Evolutionary conservation across 2,888 invertebrate species (phyloP), one percentile per base, ranked within the genome.

Genomic region (Tetramorium bicarinatum): DNA sequence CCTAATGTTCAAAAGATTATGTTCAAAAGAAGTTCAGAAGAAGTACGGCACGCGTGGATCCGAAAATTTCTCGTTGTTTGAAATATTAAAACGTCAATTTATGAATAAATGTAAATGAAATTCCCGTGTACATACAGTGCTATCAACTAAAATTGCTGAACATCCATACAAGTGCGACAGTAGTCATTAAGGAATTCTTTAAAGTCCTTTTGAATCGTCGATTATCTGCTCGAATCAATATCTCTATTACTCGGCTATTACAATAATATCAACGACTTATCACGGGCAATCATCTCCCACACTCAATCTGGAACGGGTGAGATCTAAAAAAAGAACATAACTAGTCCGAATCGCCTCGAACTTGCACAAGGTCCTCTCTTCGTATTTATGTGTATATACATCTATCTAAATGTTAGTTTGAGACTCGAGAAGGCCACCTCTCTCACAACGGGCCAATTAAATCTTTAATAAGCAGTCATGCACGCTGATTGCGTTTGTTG

Each of bases 381-480:
- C 13, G 44, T 18, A 11, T 77, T 41, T 44, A 34, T 29, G 71
- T 44, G 2, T 61, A 59, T 3, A 34, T 15, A 62, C 21, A 21
- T 62, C 7, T 38, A 76, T 13, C 21, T 52, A 18, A 52, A 66
- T 67, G 29, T 49, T 13, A 47, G 44, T 83, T 71, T 79, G 25
- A 66, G 41, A 49, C 38, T 62, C 41, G n/a, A 69, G 71, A 71
- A 69, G 29, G n/a, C 29, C 38, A 13, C 6, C n/a, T 62, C 75
- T 54, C 13, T 15, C 75, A 21, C 29, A 66, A 81, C 64, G 54
- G 52, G 54, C 25, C 71, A 85, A 88, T 87, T 85, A 83, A 88
- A 66, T 64, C 72, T 81, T 87, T 82, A 84, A 88, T 83, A 82
- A 85, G 64, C 85, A 88, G 83, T 77, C 77, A 83, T 83, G 47